Evolutionary conservation across 2,888 invertebrate genomes (phyloP), one percentile per base, ranked within the genome.

Genomic region (Mycogona germanica): DNA sequence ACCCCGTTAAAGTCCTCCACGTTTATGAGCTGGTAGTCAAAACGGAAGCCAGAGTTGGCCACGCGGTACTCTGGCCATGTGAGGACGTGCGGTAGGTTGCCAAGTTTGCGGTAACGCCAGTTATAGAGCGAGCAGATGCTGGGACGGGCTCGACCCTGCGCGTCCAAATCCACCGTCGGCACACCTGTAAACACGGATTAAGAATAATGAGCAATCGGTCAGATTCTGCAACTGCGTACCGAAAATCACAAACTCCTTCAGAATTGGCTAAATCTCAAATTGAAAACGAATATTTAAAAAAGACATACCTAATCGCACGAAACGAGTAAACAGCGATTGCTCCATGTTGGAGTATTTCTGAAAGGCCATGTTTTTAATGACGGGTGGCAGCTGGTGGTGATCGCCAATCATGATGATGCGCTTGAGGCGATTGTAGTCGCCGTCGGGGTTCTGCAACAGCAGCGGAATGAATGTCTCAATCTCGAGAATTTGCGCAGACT

Each of bases 291-390:
- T n/a, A n/a, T n/a, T n/a, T n/a, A n/a, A n/a, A n/a, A n/a, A n/a
- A n/a, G n/a, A n/a, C n/a, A n/a, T n/a, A n/a, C n/a, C 96, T 1
- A 99, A 76, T 6, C 96, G 76, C 14, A 99, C 96, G 68, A 98
- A 82, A 60, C 98, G 77, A 0, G 97, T 93, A 70, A 99, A 99
- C 40, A 99, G 75, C 51, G 93, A 93, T 73, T 99, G 98, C 66
- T 99, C 98, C 97, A 99, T 97, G 67, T 99, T 99, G 52, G 92
- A 95, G 72, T 93, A 98, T 69, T 99, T 99, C 72, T 99, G 97
- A 74, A 98, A 98, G 6, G 98, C 97, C 89, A 97, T 96, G 71
- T 99, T 99, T 73, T 99, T 98, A 45, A 99, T 96, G 12, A 99
- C 96, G 0, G 98, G 98, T 0, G 98, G 98, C 62, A 99, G 74